A percentile compares a stretch with the other conserved stretches of the same genome.
Conservation (phyloP, 64 coral and sea anemone species). For the Porites australiensis region DNA sequence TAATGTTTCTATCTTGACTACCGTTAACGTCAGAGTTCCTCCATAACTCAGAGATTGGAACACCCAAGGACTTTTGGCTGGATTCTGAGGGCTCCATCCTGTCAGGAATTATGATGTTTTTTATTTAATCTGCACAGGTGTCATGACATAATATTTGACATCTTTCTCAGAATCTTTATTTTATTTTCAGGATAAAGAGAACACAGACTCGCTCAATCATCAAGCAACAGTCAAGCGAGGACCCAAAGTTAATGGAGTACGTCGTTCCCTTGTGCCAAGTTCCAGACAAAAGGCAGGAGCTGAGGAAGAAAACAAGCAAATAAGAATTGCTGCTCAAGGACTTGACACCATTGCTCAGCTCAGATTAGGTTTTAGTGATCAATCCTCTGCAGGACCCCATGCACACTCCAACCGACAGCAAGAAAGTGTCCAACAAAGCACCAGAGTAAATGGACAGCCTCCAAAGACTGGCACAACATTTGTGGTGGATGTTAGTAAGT, state of each 20-base stretch:
- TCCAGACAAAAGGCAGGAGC: neutral
- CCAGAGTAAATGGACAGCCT: conserved; percentile 32
- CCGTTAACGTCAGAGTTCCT: too few relatives aligned
- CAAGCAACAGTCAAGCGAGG: conserved; percentile 55
- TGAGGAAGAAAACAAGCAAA: conserved; percentile 54
- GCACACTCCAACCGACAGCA: neutral
- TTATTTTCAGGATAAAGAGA: conserved; percentile 59
- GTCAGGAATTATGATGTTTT: too few relatives aligned
- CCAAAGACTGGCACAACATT: conserved; percentile 49
- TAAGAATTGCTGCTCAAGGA: conserved; percentile 14
- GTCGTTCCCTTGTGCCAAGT: conserved; percentile 63
- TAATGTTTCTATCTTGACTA: too few relatives aligned
- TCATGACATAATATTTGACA: too few relatives aligned
- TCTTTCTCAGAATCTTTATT: too few relatives aligned
- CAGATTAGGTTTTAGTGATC: neutral
- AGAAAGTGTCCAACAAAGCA: neutral
- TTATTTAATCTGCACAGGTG: too few relatives aligned
- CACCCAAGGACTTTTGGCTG: too few relatives aligned
- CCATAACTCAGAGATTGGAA: too few relatives aligned
- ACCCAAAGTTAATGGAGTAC: conserved; percentile 93
- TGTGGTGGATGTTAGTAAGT: conserved; percentile 47
- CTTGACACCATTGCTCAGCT: neutral
- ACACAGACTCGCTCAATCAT: conserved; percentile 23
- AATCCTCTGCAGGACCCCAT: neutral
- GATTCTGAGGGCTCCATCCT: too few relatives aligned